Evolutionary conservation across 2,888 invertebrate species (phyloP), one percentile per base, ranked within the genome.

Genomic region (Apoda limacodes): DNA sequence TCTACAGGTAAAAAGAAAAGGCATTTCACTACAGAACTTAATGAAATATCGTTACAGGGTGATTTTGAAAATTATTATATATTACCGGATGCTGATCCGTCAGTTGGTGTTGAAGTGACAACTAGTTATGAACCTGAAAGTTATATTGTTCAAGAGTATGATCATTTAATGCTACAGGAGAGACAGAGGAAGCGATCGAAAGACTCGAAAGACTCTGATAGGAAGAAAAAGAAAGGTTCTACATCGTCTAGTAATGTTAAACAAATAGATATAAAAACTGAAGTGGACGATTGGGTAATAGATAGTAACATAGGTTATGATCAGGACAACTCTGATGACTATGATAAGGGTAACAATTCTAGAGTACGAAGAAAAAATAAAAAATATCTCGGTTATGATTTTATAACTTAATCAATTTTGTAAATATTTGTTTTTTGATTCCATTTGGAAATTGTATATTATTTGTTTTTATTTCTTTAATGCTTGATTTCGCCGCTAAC

Each of bases 41-140:
- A 62, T 26, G 72, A 75, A 7, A 69, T 80, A 1, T 66, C 74
- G 0, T 33, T 78, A 0, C 75, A 75, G 30, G 71, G 74, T 0
- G 72, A 75, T 31, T 76, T 65, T 27, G 78, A 76, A n/a, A 78
- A 80, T 27, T 76, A 75, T 32, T 78, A 80, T 46, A 80, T 80
- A 1, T 44, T 78, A 0, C 78, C 78, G 0, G 78, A 80, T n/a
- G 74, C 75, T 0, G 78, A 80, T 7, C 78, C 78, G 0, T 69
- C 72, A 0, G 67, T 69, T 0, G 74, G 76, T 0, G 76, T 80
- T 0, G 78, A 78, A 27, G 62, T 80, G 0, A 75, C 74, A 0
- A 80, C 78, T 0, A 72, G 69, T 25, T 75, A 75, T 22, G 78
- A 78, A 9, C 71, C 72, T 0, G 75, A 78, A 21, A 72, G 70